Conservation (phyloP, 1,140 invertebrate genomes). For the Pogonus chalceus region DNA sequence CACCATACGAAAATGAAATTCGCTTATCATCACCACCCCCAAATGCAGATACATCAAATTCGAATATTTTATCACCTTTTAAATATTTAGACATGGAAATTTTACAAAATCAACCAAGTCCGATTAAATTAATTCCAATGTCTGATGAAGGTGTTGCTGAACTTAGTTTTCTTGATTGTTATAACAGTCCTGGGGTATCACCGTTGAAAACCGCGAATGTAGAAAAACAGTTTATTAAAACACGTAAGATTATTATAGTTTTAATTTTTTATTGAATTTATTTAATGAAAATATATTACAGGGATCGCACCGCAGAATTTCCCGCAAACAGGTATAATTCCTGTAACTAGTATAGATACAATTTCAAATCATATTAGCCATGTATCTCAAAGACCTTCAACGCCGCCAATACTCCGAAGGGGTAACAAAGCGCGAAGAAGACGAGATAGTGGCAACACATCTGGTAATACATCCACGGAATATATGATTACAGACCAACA, state of each 20-base stretch:
- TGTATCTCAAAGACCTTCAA: constrained; percentile 29
- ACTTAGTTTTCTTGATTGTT: constrained; percentile 21
- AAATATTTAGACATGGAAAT: constrained; percentile 39
- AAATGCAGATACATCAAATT: not conserved
- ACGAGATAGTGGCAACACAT: constrained; percentile 21
- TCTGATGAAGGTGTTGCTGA: constrained; percentile 36
- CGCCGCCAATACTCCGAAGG: constrained; percentile 48
- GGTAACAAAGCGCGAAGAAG: constrained; percentile 29
- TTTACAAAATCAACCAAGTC: constrained; percentile 30
- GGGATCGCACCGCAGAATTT: constrained; percentile 20
- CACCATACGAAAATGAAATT: constrained; percentile 12
- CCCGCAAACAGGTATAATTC: constrained; percentile 23
- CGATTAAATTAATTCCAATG: constrained; percentile 38
- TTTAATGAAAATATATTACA: constrained; percentile 13
- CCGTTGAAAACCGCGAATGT: constrained; percentile 20
- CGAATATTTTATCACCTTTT: constrained; percentile 14
- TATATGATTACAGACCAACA: not conserved
- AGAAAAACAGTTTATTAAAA: constrained; percentile 21
- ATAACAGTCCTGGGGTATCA: constrained; percentile 22
- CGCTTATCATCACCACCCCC: not conserved
- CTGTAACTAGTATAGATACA: constrained; percentile 17
- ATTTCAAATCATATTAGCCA: not conserved
- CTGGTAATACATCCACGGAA: constrained; percentile 10
- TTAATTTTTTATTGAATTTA: not conserved
- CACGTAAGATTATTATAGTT: constrained; percentile 20